Conservation (phyloP, 2,797 vertebrate species). For the Pangasius djambal region DNA sequence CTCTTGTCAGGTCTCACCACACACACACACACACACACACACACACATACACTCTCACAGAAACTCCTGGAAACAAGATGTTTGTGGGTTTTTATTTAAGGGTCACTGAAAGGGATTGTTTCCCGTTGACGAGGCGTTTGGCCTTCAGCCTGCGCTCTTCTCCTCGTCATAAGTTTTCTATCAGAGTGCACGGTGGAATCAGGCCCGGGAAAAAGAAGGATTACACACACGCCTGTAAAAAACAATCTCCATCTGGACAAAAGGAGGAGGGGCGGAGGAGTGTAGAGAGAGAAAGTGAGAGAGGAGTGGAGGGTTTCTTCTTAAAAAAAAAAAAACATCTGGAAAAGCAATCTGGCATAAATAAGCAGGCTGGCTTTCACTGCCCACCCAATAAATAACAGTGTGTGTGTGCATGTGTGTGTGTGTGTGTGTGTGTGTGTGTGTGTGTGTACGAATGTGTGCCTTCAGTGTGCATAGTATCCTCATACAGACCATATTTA, state of each 20-base stretch:
- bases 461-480: not conserved
- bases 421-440: constrained; percentile 27
- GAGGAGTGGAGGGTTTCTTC: constrained; percentile 60
- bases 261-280: constrained; percentile 50
- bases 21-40: constrained; percentile 35
- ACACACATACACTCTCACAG: constrained; percentile 49
- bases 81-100: constrained; percentile 51
- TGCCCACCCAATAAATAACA: constrained; percentile 79
- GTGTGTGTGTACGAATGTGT: not conserved
- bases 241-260: constrained; percentile 77
- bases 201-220: constrained; percentile 62
- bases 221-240: constrained; percentile 71
- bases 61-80: constrained; percentile 42
- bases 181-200: constrained; percentile 60
- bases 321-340: constrained; percentile 71
- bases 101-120: constrained; percentile 57
- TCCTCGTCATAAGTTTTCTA: constrained; percentile 62
- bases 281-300: constrained; percentile 36
- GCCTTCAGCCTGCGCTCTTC: constrained; percentile 44
- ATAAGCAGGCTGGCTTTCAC: constrained; percentile 74
- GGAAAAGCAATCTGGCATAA: constrained; percentile 80
- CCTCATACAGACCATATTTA: not conserved
- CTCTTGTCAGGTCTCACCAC: constrained; percentile 31
- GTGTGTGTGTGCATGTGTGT: constrained; percentile 58
- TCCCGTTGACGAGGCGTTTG: constrained; percentile 51